A percentile compares a stretch with the other conserved stretches of the same genome.
Evolutionary conservation across 2,113 vertebrate species (phyloP).

Genomic region (Anser brachyrhynchus): DNA sequence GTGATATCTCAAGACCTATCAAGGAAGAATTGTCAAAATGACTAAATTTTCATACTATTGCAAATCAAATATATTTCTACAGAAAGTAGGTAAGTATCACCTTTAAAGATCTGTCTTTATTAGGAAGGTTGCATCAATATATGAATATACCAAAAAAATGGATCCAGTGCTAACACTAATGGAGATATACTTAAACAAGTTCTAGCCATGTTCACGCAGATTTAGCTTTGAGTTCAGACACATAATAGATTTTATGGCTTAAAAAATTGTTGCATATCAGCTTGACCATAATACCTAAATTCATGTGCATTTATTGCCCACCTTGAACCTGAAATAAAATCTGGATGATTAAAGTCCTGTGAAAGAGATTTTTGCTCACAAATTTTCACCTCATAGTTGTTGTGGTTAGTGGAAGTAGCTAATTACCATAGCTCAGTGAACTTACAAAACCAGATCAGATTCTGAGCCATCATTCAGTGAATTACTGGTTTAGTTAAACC

Average conservation of each 20-base stretch:
- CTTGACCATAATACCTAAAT: not conserved
- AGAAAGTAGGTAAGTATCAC: not conserved
- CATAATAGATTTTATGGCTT: not conserved
- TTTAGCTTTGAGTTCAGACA: not conserved
- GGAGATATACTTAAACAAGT: not conserved
- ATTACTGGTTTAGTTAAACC: not conserved
- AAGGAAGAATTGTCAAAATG: not conserved
- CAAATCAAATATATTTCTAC: not conserved
- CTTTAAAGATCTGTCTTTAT: not conserved
- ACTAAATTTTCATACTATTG: not conserved
- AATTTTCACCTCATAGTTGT: not conserved
- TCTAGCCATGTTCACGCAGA: not conserved
- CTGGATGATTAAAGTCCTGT: not conserved
- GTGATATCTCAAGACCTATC: not conserved
- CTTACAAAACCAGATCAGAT: not conserved
- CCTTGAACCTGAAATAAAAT: not conserved
- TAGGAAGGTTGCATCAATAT: not conserved
- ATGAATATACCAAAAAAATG: not conserved
- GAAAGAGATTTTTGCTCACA: not conserved
- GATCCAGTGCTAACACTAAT: not conserved
- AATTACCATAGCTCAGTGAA: not conserved
- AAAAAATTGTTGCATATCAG: not conserved
- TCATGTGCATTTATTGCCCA: accelerated
- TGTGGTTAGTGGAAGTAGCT: not conserved
- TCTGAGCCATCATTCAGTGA: not conserved